Evolutionary conservation across 2,113 vertebrate species (phyloP).

Genomic region (Tragelaphus imberbis): DNA sequence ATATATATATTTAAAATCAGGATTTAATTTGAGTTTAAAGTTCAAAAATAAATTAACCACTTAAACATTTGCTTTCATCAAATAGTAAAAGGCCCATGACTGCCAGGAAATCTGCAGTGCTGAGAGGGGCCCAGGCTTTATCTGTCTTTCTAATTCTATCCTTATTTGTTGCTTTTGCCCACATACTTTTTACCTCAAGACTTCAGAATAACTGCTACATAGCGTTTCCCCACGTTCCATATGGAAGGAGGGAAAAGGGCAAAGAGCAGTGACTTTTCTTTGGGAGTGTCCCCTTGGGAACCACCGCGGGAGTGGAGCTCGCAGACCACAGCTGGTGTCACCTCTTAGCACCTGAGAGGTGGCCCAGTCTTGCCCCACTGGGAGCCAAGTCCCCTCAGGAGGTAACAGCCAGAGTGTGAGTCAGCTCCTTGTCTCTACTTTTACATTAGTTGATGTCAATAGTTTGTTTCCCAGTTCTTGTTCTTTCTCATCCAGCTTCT

Average conservation of each 20-base stretch:
- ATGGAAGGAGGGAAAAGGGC: neutral
- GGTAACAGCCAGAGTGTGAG: neutral
- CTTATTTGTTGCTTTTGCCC: neutral
- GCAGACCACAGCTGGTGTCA: neutral
- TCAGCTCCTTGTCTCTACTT: neutral
- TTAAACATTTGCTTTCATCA: neutral
- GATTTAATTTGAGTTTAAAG: neutral
- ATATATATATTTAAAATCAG: neutral
- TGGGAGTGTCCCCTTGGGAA: neutral
- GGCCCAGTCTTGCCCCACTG: rapidly evolving
- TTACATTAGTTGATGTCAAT: neutral
- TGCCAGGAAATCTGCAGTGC: neutral
- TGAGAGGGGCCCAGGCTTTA: neutral
- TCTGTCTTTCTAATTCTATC: neutral
- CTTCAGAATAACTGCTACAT: neutral
- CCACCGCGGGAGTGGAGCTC: neutral
- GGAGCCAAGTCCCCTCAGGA: neutral
- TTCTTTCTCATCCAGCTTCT: neutral
- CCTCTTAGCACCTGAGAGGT: neutral
- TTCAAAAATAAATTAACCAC: neutral
- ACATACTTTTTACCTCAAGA: neutral
- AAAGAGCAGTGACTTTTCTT: neutral
- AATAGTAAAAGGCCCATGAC: neutral
- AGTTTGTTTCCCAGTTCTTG: neutral
- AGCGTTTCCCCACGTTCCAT: neutral